Percentiles rank a stretch among this genome's conserved stretches.
Evolutionary conservation across 1,140 invertebrate species (phyloP).

Genomic region (Papilio polyxenes): DNA sequence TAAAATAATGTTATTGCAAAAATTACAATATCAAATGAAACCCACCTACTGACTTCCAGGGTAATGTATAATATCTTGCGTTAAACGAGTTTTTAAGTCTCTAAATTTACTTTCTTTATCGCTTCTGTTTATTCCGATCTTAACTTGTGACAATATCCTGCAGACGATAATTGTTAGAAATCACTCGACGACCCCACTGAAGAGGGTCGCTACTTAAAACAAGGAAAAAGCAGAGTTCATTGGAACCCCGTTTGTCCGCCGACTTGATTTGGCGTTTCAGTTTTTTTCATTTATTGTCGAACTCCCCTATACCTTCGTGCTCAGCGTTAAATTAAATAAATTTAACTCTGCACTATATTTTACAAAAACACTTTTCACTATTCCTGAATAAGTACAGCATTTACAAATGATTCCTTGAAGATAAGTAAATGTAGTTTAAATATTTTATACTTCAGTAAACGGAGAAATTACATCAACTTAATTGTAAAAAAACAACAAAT

Average conservation of each 20-base stretch:
- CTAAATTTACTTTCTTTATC: conserved; percentile 30
- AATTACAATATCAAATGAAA: neutral
- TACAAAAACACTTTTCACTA: neutral
- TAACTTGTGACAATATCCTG: conserved; percentile 31
- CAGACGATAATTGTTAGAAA: conserved; percentile 38
- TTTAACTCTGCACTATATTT: neutral
- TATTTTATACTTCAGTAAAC: neutral
- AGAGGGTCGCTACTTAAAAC: conserved; percentile 40
- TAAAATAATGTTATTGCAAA: neutral
- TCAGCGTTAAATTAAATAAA: conserved; percentile 11
- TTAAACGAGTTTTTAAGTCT: neutral
- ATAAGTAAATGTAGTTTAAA: neutral
- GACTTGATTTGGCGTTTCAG: conserved; percentile 52
- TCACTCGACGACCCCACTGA: conserved; percentile 37
- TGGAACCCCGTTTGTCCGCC: conserved; percentile 56
- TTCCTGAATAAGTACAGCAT: neutral
- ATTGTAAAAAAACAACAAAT: neutral
- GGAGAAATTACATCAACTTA: neutral
- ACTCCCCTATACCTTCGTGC: conserved; percentile 38
- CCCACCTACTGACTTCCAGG: neutral
- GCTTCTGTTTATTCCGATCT: conserved; percentile 31
- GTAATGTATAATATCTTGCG: neutral
- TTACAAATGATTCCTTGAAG: neutral
- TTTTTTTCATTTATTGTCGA: conserved; percentile 56
- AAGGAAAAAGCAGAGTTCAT: conserved; percentile 57